These are phyloP conservation scores for Zygothrica quintamaculata DNA, from an alignment of 2,888 invertebrate genomes.

Conservation along the genomic window DNA sequence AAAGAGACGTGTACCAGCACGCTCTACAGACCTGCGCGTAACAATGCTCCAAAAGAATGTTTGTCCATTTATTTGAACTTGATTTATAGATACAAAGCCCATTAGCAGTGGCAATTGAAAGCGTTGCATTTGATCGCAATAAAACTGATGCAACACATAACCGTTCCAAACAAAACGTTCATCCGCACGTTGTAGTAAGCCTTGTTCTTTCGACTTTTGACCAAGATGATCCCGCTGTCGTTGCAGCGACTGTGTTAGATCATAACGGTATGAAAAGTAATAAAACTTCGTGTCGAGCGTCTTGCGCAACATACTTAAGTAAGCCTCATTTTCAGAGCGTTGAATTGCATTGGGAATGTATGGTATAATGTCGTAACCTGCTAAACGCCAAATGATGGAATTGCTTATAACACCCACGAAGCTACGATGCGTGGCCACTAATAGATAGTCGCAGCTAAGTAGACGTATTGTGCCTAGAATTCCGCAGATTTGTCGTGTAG, in stretches of 20 bases:
- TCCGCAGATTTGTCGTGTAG: conserved; percentile 91
- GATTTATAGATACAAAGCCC: conserved; percentile 94
- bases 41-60: conserved; percentile 94
- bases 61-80: conserved; percentile 91
- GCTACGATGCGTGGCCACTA: conserved; percentile 94
- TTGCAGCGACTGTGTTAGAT: conserved; percentile 96
- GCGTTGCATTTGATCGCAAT: conserved; percentile 89
- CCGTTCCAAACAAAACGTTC: conserved; percentile 97
- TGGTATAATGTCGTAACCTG: conserved; percentile 92
- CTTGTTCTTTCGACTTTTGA: conserved; percentile 87
- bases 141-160: conserved; percentile 90
- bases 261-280: conserved; percentile 97
- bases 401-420: conserved; percentile 92
- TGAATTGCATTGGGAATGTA: conserved; percentile 92
- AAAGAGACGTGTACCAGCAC: conserved; percentile 96
- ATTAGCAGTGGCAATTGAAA: conserved; percentile 96
- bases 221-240: conserved; percentile 90
- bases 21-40: conserved; percentile 92
- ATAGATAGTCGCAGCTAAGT: conserved; percentile 93
- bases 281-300: conserved; percentile 93
- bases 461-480: conserved; percentile 94
- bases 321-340: conserved; percentile 92
- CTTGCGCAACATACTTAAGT: conserved; percentile 93
- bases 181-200: conserved; percentile 92
- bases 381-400: conserved; percentile 91